phyloP scores from a whole-genome alignment of 2,888 invertebrate genomes.

The Siphlonurus alternatus region DNA sequence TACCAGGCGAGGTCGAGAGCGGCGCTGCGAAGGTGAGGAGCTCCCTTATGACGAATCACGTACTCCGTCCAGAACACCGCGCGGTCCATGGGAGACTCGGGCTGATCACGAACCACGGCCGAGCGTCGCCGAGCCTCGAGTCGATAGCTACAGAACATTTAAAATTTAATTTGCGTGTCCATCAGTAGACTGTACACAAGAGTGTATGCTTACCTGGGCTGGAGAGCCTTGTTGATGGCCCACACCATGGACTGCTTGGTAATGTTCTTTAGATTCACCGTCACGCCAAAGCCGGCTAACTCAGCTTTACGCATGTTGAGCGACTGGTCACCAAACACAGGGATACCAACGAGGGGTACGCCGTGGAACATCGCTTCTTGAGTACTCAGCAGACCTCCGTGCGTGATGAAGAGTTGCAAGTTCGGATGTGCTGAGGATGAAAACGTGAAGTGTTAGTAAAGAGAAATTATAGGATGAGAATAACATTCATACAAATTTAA shows the following conservation, averaged over 20 bases:
- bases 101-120: slow-evolving; percentile 37
- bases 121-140: slow-evolving; percentile 16
- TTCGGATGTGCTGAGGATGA: slow-evolving; percentile 3
- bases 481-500: no score
- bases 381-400: slow-evolving; percentile 25
- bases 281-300: slow-evolving; percentile 14
- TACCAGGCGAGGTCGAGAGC: slow-evolving; percentile 30
- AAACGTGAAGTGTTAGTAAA: no score
- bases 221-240: slow-evolving; percentile 21
- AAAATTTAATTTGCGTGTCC: no score
- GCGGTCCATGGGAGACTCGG: slow-evolving; percentile 37
- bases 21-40: slow-evolving; percentile 32
- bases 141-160: not conserved
- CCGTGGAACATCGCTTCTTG: slow-evolving; percentile 21
- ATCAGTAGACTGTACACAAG: no score
- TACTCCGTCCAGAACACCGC: slow-evolving; percentile 49
- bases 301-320: slow-evolving; percentile 17
- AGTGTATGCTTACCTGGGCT: not conserved
- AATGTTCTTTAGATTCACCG: slow-evolving; percentile 13
- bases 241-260: slow-evolving; percentile 21
- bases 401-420: slow-evolving; percentile 22
- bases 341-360: slow-evolving; percentile 17
- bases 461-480: no score
- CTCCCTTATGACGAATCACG: slow-evolving; percentile 38
- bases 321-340: slow-evolving; percentile 16